Base-by-base conservation (phyloP, 1,140 invertebrate genomes). In the Papilio polyxenes region DNA sequence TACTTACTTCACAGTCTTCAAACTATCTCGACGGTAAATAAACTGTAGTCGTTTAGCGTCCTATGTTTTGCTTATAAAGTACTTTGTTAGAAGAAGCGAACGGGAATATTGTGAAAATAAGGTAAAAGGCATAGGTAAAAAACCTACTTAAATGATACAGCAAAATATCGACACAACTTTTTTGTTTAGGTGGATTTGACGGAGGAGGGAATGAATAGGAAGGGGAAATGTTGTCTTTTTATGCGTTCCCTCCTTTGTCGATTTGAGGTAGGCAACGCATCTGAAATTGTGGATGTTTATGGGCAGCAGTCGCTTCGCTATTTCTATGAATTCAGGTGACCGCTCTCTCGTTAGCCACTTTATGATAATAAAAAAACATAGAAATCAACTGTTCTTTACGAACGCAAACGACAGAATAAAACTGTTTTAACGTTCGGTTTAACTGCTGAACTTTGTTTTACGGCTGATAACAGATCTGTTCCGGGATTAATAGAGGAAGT, bases 391-490 rank as follows among this genome's bases (percentile, higher is more conserved):
- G 31, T 72, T 37, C 65, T 72, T 72, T 72, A 37, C 20, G 59
- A 62, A 62, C 59, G 5, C 65, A 72, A 72, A 72, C 65, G 23
- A 62, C n/a, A 72, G 65, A 72, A 72, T 72, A 72, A 72, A 72
- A 72, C 65, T 31, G 31, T 8, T 72, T 72, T 72, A 72, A 72
- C 31, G 65, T 72, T 72, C 65, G 11, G 3, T 72, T 72, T 72
- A 72, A 72, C 65, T 72, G 31, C 6, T 37, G 65, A 72, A 72
- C 31, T 72, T 72, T 65, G 20, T 65, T 72, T 72, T 72, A 72
- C 31, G 23, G 5, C 31, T 37, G 31, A 69, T 69, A 69, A 72
- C 6, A 40, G 23, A 72, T 72, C 65, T 72, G 65, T 72, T 72
- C 65, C 65, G 65, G 65, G 65, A 37, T 40, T 37, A 37, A 65